Evolutionary conservation across 2,113 vertebrate species (phyloP), one percentile per base, ranked within the genome.

Genomic region (Phaethornis superciliosus): DNA sequence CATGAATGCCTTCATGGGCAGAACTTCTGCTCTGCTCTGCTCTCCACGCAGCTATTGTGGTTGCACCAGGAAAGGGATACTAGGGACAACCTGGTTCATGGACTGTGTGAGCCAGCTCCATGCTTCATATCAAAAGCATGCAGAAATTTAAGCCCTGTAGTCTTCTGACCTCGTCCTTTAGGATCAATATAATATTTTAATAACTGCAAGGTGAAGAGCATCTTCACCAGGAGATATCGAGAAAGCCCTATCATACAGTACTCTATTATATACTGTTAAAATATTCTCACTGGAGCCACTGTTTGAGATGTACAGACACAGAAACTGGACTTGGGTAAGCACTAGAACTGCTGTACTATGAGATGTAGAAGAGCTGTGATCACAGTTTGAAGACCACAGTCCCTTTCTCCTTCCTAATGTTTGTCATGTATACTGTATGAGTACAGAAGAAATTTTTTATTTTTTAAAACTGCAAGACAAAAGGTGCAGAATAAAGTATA

Each of bases 21-120:
- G 32, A 55, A 9, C 22, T 62, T 69, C 19, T 26, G 3, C 55
- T 51, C 19, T 26, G 3, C 55, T 51, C 78, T 77, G 62, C 20
- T 76, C 26, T 72, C 42, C 2, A 0, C 49, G 67, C 19, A 21
- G 49, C 28, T 49, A 8, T 4, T 7, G 3, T 2, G 13, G 21
- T 51, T 3, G 0, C 33, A 56, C 27, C 55, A 42, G 42, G 35
- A 40, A 65, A 67, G 47, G 18, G 3, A 1, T 22, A 10, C 10
- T 47, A 47, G 21, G 17, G 30, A 14, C 1, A 1, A 33, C 12
- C 17, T 59, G 54, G 26, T 7, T 68, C 56, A 15, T 27, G 32
- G 3, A 0, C 20, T 42, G 11, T 3, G 0, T 0, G 1, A 74
- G 20, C 23, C 18, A 16, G 9, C 16, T 58, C 24, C n/a, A 4